Evolutionary conservation across 2,113 vertebrate genomes (phyloP).

Genomic region (Neotragus pygmaeus): DNA sequence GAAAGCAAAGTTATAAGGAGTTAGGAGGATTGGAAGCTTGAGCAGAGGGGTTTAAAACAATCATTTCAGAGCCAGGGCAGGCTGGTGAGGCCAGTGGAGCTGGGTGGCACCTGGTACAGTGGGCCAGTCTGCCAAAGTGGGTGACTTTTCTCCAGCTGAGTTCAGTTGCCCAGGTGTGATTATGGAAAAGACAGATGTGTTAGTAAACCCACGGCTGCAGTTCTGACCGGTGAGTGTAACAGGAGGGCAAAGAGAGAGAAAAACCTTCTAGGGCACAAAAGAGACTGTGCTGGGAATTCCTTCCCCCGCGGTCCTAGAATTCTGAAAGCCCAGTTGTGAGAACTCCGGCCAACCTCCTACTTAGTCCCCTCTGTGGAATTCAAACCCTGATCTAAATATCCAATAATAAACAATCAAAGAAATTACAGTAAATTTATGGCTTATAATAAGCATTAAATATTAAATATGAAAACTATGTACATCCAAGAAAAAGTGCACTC

Average conservation of each 20-base stretch:
- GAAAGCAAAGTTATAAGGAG: not conserved
- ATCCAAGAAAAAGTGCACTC: not conserved
- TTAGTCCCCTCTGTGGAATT: not conserved
- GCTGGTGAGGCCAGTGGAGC: not conserved
- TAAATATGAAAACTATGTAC: not conserved
- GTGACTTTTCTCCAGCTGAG: not conserved
- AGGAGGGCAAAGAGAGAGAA: not conserved
- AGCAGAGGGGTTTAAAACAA: not conserved
- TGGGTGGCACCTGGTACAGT: not conserved
- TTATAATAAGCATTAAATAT: not conserved
- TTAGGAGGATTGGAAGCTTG: not conserved
- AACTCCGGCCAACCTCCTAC: not conserved
- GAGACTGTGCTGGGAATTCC: not conserved
- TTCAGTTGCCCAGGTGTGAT: not conserved
- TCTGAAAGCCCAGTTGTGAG: not conserved
- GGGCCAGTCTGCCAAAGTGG: not conserved
- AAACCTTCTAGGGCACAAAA: not conserved
- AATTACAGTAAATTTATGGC: not conserved
- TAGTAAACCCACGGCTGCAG: not conserved
- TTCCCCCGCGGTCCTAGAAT: rapidly evolving
- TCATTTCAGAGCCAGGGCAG: not conserved
- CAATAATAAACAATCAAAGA: not conserved
- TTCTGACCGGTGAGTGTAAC: not conserved
- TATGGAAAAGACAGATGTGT: not conserved
- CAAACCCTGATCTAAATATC: not conserved